Conservation (phyloP, 2,113 vertebrate species). For the Leptosomus discolor region DNA sequence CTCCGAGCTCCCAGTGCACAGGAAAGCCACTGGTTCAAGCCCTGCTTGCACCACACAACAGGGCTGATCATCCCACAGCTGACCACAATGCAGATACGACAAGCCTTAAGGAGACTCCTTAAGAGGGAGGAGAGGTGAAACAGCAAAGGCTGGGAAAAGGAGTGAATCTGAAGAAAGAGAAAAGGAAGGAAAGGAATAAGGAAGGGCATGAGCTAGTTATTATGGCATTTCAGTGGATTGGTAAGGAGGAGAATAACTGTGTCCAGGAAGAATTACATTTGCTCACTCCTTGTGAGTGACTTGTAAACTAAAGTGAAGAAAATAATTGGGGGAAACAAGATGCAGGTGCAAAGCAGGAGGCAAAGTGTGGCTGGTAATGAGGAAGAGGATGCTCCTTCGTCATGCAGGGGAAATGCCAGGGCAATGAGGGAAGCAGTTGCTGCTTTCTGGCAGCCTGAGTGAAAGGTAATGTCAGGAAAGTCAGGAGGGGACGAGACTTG, state of each 20-base stretch:
- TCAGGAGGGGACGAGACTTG: background rate
- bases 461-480: slow-evolving; percentile 40
- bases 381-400: slow-evolving; percentile 47
- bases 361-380: background rate
- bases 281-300: background rate
- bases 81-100: background rate
- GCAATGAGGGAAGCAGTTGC: slow-evolving; percentile 39
- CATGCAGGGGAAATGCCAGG: background rate
- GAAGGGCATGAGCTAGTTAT: background rate
- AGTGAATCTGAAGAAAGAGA: background rate
- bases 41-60: background rate
- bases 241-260: background rate
- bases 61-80: background rate
- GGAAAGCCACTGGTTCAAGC: background rate
- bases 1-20: accelerated
- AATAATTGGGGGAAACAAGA: background rate
- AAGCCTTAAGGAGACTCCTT: background rate
- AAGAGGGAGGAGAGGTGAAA: background rate
- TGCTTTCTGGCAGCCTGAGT: slow-evolving; percentile 37
- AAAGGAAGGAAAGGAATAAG: background rate
- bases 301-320: slow-evolving; percentile 2
- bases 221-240: background rate
- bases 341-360: slow-evolving; percentile 36
- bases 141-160: background rate
- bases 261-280: background rate